These are phyloP conservation scores for Erebia palarica DNA, from an alignment of 2,888 invertebrate genomes.

Conservation along the genomic window DNA sequence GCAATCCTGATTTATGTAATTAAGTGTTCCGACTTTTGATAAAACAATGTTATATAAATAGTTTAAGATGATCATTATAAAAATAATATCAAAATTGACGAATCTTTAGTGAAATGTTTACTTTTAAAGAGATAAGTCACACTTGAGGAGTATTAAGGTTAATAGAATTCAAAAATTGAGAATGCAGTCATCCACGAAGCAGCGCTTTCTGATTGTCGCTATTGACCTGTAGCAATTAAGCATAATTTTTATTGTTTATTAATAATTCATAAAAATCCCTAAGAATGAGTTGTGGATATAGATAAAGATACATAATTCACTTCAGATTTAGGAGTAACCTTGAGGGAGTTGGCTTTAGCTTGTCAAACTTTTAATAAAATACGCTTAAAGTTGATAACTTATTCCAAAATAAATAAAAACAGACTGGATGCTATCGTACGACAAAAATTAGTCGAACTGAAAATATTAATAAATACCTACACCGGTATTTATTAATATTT, in stretches of 20 bases:
- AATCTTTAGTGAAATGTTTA: background rate
- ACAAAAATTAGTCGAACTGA: background rate
- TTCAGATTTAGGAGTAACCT: too few relatives aligned
- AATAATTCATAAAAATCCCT: background rate
- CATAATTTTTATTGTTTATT: background rate
- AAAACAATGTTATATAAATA: too few relatives aligned
- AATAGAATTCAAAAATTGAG: background rate
- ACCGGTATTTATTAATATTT: too few relatives aligned
- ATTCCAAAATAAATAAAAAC: background rate
- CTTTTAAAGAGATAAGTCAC: background rate
- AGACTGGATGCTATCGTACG: background rate
- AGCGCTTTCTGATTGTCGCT: background rate
- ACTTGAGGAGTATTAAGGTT: constrained; percentile 3
- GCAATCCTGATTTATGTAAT: too few relatives aligned
- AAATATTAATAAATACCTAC: constrained; percentile 13
- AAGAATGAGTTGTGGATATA: background rate
- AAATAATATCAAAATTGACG: too few relatives aligned
- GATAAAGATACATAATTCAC: too few relatives aligned
- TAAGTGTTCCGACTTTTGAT: too few relatives aligned
- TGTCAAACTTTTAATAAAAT: background rate
- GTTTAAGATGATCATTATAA: too few relatives aligned
- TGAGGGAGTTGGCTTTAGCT: too few relatives aligned
- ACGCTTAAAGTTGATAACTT: background rate
- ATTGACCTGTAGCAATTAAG: background rate
- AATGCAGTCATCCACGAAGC: background rate